phyloP scores from a whole-genome alignment of 2,888 invertebrate genomes.

The Crematogaster levior region DNA sequence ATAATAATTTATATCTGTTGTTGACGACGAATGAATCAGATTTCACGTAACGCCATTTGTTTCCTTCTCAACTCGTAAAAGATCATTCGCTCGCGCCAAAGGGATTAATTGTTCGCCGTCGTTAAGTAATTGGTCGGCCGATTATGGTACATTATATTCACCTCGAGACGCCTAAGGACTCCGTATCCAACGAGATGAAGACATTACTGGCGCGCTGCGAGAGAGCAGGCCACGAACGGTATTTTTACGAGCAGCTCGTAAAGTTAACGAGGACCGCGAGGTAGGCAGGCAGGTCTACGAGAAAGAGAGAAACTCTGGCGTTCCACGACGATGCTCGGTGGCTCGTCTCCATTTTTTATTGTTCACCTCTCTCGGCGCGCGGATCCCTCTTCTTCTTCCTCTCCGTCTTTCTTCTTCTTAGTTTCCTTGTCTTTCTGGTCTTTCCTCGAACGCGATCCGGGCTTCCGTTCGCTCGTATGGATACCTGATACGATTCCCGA shows the following conservation, averaged over 20 bases:
- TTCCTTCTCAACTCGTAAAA: not conserved
- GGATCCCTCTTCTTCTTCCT: not conserved
- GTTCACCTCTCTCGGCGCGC: slow-evolving; percentile 45
- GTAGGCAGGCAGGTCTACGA: slow-evolving; percentile 56
- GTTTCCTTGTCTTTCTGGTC: not conserved
- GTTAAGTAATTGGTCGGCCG: slow-evolving; percentile 84
- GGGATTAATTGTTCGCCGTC: slow-evolving; percentile 81
- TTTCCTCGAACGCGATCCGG: slow-evolving; percentile 33
- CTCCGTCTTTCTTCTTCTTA: slow-evolving; percentile 15
- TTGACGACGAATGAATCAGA: not conserved
- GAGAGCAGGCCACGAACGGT: slow-evolving; percentile 80
- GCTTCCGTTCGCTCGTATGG: slow-evolving; percentile 24
- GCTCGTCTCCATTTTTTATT: slow-evolving; percentile 71
- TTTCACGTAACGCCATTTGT: not conserved
- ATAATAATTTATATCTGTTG: not conserved
- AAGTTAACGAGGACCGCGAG: slow-evolving; percentile 83
- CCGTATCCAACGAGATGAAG: slow-evolving; percentile 82
- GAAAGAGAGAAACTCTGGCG: slow-evolving; percentile 72
- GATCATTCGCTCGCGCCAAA: slow-evolving; percentile 13
- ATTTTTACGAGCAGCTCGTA: slow-evolving; percentile 86
- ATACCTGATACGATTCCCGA: not conserved
- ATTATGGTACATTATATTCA: slow-evolving; percentile 85
- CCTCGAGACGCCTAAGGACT: slow-evolving; percentile 78
- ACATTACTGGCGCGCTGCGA: slow-evolving; percentile 81
- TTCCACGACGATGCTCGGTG: slow-evolving; percentile 70